Conservation (phyloP, 2,113 vertebrate species). For the Heteronetta atricapilla region DNA sequence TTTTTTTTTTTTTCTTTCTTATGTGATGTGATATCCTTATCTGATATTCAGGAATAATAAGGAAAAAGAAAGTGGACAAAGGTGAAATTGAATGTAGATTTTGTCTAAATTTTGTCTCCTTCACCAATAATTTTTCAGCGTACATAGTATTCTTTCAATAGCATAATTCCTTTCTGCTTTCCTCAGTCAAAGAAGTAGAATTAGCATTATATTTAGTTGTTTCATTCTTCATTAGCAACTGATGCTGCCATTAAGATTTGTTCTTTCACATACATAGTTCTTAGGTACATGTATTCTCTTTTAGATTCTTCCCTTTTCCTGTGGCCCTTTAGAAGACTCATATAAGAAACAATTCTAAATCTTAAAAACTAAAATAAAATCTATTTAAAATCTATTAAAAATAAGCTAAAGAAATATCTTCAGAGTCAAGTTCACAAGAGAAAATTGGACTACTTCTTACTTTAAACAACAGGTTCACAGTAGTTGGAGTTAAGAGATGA, state of each 20-base stretch:
- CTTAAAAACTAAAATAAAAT: background rate
- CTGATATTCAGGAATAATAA: background rate
- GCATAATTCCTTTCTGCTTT: background rate
- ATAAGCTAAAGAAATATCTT: background rate
- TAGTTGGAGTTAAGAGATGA: rapidly evolving
- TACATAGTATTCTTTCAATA: background rate
- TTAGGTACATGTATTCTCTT: background rate
- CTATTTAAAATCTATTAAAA: background rate
- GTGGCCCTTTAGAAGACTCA: background rate
- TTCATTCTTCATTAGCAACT: background rate
- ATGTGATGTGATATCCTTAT: background rate
- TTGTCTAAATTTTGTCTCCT: background rate
- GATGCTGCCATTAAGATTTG: background rate
- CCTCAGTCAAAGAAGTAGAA: background rate
- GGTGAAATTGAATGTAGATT: background rate
- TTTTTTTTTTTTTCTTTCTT: background rate
- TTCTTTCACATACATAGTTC: background rate
- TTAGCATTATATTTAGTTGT: background rate
- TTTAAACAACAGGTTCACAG: background rate
- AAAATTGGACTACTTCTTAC: background rate
- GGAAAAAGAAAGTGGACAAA: background rate
- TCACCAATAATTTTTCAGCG: background rate
- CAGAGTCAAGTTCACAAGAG: background rate
- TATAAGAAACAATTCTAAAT: background rate
- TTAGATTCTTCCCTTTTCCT: background rate